Conservation (phyloP, 2,797 vertebrate genomes). For the Oreonectes daqikongensis region DNA sequence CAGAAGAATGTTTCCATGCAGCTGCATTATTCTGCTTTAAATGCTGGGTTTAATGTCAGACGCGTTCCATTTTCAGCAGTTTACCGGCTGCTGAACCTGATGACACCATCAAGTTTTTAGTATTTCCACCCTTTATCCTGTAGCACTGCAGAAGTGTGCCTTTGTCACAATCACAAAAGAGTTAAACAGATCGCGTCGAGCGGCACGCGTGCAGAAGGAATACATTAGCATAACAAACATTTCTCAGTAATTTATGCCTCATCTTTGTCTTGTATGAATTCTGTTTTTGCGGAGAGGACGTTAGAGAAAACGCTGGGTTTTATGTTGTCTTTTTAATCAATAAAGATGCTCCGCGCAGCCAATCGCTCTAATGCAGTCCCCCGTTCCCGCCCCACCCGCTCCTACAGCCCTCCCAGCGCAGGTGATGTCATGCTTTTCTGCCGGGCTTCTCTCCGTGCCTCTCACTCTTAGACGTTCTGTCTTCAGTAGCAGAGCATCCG, state of each 20-base stretch:
- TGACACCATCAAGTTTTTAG: background rate
- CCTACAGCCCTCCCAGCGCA: slow-evolving; percentile 74
- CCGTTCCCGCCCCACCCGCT: slow-evolving; percentile 66
- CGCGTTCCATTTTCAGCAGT: background rate
- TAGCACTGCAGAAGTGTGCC: background rate
- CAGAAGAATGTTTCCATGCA: background rate
- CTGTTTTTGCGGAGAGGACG: slow-evolving; percentile 17
- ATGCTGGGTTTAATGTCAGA: background rate
- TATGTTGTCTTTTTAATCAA: slow-evolving; percentile 63
- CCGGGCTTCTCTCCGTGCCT: slow-evolving; percentile 74
- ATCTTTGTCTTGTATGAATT: slow-evolving; percentile 37
- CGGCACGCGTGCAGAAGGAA: background rate
- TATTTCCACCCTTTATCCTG: background rate
- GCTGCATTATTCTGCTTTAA: background rate
- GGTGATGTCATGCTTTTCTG: slow-evolving; percentile 99
- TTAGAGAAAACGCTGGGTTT: slow-evolving; percentile 45
- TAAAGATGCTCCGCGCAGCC: slow-evolving; percentile 80
- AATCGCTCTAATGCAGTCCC: slow-evolving; percentile 87
- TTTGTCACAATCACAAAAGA: slow-evolving; percentile 37
- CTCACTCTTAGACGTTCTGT: slow-evolving; percentile 84
- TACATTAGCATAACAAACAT: slow-evolving; percentile 21
- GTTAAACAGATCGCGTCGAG: background rate
- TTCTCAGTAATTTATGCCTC: slow-evolving; percentile 14
- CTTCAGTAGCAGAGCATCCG: slow-evolving; percentile 87
- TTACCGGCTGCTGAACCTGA: background rate